Conservation (phyloP, 2,113 vertebrate species). For the Lota lota region DNA sequence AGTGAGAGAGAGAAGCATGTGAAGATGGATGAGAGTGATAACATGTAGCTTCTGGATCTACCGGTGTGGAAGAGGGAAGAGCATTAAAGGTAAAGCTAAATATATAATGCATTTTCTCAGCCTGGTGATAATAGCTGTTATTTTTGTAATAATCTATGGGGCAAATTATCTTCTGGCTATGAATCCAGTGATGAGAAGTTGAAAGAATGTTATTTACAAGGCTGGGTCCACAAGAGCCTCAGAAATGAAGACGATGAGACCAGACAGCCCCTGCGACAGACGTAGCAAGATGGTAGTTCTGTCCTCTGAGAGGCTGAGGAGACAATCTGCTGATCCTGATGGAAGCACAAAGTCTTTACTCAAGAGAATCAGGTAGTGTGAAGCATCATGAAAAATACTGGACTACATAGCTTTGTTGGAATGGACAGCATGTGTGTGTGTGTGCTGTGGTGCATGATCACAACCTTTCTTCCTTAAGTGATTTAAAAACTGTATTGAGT, state of each 20-base stretch:
- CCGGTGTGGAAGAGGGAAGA: background rate
- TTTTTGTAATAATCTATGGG: no score
- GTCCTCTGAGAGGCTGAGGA: constrained; percentile 6
- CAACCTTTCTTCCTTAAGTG: no score
- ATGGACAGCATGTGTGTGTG: no score
- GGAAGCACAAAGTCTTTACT: constrained; percentile 21
- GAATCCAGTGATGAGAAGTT: background rate
- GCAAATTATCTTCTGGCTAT: background rate
- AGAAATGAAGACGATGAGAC: background rate
- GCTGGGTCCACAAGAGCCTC: background rate
- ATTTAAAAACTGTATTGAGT: no score
- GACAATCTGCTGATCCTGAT: constrained; percentile 2
- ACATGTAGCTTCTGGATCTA: background rate
- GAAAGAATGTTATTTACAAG: constrained; percentile 5
- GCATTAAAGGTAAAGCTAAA: background rate
- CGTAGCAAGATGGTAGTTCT: background rate
- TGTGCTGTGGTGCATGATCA: no score
- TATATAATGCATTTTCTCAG: no score
- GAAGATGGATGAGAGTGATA: background rate
- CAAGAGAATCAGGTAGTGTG: constrained; percentile 45
- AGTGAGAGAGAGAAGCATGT: background rate
- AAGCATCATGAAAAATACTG: no score
- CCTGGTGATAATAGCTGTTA: no score
- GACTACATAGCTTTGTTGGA: no score
- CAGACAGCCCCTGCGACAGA: no score